phyloP scores from a whole-genome alignment of 1,140 invertebrate genomes.

The Heliconius himera region DNA sequence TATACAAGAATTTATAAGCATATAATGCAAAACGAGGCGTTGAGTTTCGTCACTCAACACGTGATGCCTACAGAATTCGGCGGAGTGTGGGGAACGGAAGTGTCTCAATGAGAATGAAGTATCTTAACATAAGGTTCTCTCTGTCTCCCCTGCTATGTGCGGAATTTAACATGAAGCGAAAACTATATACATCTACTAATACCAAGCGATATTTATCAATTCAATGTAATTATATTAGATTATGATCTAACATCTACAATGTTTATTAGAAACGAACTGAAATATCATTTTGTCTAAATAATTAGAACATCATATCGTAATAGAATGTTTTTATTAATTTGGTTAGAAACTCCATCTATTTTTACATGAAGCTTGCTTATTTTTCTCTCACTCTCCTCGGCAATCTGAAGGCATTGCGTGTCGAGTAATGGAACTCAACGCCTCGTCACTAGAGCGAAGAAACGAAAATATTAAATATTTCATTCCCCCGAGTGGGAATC shows the following conservation, averaged over 20 bases:
- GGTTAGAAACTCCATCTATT: neutral
- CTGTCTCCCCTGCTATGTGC: neutral
- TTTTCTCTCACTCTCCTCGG: no score
- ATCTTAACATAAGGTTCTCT: neutral
- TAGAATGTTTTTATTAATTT: neutral
- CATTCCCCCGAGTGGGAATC: no score
- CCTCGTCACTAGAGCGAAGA: no score
- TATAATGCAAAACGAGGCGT: neutral
- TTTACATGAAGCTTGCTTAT: neutral
- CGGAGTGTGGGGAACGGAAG: neutral
- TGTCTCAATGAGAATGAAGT: neutral
- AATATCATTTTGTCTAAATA: constrained; percentile 1
- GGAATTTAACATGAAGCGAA: no score
- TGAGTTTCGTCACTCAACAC: neutral
- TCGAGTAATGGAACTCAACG: no score
- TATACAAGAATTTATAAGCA: no score
- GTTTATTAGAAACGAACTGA: neutral
- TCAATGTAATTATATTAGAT: neutral
- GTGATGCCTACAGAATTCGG: neutral
- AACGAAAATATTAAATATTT: no score
- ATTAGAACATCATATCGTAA: neutral
- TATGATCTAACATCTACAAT: neutral
- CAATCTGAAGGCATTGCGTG: no score
- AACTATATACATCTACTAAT: neutral
- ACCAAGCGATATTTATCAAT: neutral